Evolutionary conservation across 2,113 vertebrate species (phyloP), one percentile per base, ranked within the genome.

Genomic region (Athene noctua): DNA sequence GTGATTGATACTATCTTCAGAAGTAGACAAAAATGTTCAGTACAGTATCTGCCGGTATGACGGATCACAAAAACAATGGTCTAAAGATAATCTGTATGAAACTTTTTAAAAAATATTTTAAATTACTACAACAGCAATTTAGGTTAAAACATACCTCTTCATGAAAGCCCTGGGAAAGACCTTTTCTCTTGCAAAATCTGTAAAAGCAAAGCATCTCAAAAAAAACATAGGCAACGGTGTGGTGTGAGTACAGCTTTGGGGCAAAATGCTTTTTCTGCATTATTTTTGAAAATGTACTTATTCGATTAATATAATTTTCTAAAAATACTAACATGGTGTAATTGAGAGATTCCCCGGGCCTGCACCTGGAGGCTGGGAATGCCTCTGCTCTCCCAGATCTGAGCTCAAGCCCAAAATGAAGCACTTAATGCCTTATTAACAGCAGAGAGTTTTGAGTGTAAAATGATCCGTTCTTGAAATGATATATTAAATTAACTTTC

Each of bases 1-100:
- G 66, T 97, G 97, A 98, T 97, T 97, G 98, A 98, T 97, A 27
- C 96, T 96, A 88, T 97, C 66, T 96, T 97, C 93, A 92, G 94
- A 96, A 54, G 71, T 22, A 97, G 97, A 86, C 94, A 96, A 78
- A 96, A 97, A 89, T 59, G 77, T 92, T 97, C 93, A 36, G 34
- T 63, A 77, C 94, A 66, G 91, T 92, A 96, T 96, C 97, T 98
- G 89, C 88, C 86, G 79, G 66, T 23, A 59, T 89, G 96, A 97
- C 32, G 68, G 82, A 68, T 93, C 95, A 90, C 84, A 97, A 73
- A 97, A 96, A 95, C 97, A 96, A 92, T 85, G 87, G 93, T 61
- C 95, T 95, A 88, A 90, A 71, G 81, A 93, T 92, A 77, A 96
- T 92, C 55, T n/a, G 46, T 62, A 49, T 22, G 40, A 89, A 97